Conservation (phyloP, 2,888 invertebrate genomes). For the Nephrotoma appendiculata region DNA sequence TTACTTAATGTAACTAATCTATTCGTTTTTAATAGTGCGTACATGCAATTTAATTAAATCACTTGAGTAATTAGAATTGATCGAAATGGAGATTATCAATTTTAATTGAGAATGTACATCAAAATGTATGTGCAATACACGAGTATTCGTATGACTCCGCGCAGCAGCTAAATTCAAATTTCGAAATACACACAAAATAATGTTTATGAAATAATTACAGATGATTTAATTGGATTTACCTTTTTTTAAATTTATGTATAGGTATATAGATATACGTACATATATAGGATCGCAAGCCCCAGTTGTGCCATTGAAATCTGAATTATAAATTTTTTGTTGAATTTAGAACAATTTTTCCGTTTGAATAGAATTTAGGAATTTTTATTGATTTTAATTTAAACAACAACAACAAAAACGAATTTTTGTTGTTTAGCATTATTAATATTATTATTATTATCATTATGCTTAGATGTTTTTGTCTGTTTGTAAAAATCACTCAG, state of each 20-base stretch:
- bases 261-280: too few species aligned
- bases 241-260: not conserved
- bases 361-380: not conserved
- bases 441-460: too few species aligned
- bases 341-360: slow-evolving; percentile 2
- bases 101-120: not conserved
- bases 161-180: not conserved
- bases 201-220: not conserved
- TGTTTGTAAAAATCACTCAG: not conserved
- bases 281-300: not conserved
- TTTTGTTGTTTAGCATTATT: not conserved
- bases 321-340: not conserved
- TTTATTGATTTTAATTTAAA: not conserved
- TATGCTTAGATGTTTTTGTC: not conserved
- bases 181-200: not conserved
- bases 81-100: not conserved
- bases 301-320: not conserved
- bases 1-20: not conserved
- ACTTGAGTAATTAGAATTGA: not conserved
- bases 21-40: not conserved
- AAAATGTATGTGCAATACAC: not conserved
- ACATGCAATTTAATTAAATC: not conserved
- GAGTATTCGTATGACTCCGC: too few species aligned
- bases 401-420: not conserved
- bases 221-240: not conserved